A percentile compares a stretch with the other conserved stretches of the same genome.
phyloP scores from a whole-genome alignment of 2,113 vertebrate species.

The Mirounga angustirostris region DNA sequence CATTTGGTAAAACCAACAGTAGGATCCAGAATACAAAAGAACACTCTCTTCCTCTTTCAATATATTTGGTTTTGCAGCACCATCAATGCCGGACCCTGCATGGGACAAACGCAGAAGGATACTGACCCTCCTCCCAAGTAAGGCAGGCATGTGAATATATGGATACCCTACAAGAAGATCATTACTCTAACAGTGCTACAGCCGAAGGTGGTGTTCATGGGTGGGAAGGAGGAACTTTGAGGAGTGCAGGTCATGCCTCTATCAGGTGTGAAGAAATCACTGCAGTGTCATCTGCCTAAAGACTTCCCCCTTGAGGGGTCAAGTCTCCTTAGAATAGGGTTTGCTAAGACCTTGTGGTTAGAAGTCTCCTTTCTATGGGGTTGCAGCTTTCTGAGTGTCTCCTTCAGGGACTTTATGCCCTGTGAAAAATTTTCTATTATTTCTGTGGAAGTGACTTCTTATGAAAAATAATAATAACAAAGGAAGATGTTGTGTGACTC shows the following conservation, averaged over 20 bases:
- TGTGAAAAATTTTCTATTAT: neutral
- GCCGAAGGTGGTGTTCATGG: neutral
- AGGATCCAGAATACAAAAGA: neutral
- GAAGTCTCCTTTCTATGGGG: neutral
- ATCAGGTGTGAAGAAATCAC: neutral
- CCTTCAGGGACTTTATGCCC: neutral
- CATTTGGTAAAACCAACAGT: neutral
- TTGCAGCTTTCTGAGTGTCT: neutral
- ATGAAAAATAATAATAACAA: neutral
- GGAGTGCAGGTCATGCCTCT: neutral
- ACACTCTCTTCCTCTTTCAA: neutral
- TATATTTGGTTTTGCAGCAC: no score
- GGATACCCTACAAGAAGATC: neutral
- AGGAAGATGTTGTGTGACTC: neutral
- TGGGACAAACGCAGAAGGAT: neutral
- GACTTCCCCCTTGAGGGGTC: neutral
- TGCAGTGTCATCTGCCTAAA: neutral
- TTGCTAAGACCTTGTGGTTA: neutral
- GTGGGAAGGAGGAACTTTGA: neutral
- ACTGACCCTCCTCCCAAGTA: neutral
- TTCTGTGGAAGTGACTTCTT: neutral
- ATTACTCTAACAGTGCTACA: neutral
- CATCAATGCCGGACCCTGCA: neutral
- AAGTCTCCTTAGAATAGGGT: neutral
- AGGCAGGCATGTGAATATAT: neutral